Conservation (phyloP, 2,888 invertebrate genomes). For the Lepidonotus clava region DNA sequence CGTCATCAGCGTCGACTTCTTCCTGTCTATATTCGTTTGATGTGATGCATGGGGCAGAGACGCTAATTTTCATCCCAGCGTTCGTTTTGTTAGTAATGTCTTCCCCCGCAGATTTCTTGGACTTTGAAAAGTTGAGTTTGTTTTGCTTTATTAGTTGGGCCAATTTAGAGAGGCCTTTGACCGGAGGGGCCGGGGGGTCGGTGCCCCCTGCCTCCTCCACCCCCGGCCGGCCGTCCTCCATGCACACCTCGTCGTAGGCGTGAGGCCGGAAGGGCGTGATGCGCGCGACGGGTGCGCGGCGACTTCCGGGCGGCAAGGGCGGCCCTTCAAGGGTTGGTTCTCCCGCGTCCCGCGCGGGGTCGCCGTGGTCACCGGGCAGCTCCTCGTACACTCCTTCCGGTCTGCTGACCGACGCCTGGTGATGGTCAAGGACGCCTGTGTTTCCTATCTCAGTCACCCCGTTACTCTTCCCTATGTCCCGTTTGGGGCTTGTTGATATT, state of each 20-base stretch:
- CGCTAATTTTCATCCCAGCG: neutral
- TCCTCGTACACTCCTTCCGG: constrained; percentile 18
- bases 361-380: neutral
- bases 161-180: neutral
- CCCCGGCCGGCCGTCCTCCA: neutral
- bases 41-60: neutral
- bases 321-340: neutral
- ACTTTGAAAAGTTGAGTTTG: constrained; percentile 13
- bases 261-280: constrained; percentile 10
- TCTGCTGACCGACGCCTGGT: neutral
- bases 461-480: neutral
- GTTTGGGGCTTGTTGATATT: neutral
- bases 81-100: neutral
- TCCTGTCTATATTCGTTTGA: too few species aligned
- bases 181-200: neutral
- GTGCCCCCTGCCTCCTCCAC: neutral
- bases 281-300: constrained; percentile 9
- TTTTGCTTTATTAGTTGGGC: constrained; percentile 14
- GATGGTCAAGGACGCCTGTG: neutral
- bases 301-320: neutral
- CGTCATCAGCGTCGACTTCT: too few species aligned
- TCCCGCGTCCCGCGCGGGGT: neutral
- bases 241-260: constrained; percentile 22
- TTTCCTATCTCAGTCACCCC: neutral
- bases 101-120: neutral